A percentile compares a stretch with the other conserved stretches of the same genome.
These are phyloP conservation scores for Aegypius monachus DNA, from an alignment of 2,113 vertebrate genomes.

Conservation along the genomic window DNA sequence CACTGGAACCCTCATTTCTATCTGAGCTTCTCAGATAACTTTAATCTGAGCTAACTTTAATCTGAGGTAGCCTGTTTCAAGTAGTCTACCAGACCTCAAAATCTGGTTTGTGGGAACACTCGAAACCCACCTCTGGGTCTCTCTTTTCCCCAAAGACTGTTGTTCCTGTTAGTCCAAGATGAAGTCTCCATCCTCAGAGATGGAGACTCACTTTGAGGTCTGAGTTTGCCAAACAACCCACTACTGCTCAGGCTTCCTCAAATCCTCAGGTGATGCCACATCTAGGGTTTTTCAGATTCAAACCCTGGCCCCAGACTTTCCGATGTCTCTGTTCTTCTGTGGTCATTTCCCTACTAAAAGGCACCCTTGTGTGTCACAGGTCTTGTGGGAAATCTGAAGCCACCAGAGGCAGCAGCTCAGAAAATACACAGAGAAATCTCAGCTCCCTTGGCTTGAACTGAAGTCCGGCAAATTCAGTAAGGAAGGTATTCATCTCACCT, in stretches of 20 bases:
- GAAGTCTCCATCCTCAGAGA: not conserved
- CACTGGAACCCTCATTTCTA: not conserved
- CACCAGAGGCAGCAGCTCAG: fast-evolving
- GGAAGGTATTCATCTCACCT: not conserved
- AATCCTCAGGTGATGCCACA: not conserved
- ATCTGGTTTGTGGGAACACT: not conserved
- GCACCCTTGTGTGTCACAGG: not conserved
- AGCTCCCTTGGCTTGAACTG: not conserved
- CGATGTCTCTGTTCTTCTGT: not conserved
- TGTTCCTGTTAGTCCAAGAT: not conserved
- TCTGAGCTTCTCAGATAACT: not conserved
- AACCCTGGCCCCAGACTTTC: not conserved
- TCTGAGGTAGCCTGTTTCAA: not conserved
- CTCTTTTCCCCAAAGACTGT: not conserved
- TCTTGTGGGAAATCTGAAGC: not conserved
- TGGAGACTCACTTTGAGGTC: not conserved
- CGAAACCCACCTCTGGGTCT: fast-evolving
- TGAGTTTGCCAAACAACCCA: not conserved
- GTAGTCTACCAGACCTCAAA: not conserved
- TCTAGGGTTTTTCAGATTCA: not conserved
- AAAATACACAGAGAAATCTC: not conserved
- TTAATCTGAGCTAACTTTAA: not conserved
- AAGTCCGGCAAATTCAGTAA: not conserved
- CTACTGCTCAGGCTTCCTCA: not conserved
- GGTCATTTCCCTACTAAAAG: not conserved